phyloP scores from a whole-genome alignment of 2,888 invertebrate genomes.

The Stramonita haemastoma region DNA sequence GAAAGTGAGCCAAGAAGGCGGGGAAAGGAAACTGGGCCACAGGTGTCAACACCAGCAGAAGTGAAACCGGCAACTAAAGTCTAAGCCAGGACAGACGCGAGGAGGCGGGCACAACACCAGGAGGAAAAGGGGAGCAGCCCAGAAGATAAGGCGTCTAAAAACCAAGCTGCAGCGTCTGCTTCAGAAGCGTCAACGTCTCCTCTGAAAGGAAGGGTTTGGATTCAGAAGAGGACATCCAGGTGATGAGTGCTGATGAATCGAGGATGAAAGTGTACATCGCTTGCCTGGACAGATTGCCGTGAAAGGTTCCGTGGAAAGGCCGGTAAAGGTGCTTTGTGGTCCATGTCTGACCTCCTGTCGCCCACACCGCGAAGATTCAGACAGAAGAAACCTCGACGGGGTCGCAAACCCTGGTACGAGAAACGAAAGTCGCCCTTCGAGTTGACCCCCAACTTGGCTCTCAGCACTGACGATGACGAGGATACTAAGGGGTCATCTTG shows the following conservation, averaged over 20 bases:
- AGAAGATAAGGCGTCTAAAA: background rate
- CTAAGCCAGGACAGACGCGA: background rate
- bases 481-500: background rate
- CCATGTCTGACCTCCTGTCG: background rate
- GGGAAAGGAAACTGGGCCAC: background rate
- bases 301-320: background rate
- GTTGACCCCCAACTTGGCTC: slow-evolving; percentile 3
- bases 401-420: slow-evolving; percentile 40
- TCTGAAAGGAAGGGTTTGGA: background rate
- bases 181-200: background rate
- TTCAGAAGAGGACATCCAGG: slow-evolving; percentile 26
- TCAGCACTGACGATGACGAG: slow-evolving; percentile 34
- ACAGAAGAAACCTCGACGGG: slow-evolving; percentile 30
- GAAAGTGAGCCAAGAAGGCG: background rate
- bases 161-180: background rate
- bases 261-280: slow-evolving; percentile 19
- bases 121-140: background rate
- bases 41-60: background rate
- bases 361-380: background rate
- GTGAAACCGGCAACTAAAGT: background rate
- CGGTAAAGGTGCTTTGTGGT: background rate
- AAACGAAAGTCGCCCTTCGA: background rate
- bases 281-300: background rate
- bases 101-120: background rate
- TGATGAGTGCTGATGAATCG: slow-evolving; percentile 31